These are phyloP conservation scores for Charaxes varanes DNA, from an alignment of 1,140 invertebrate genomes.

Conservation along the genomic window DNA sequence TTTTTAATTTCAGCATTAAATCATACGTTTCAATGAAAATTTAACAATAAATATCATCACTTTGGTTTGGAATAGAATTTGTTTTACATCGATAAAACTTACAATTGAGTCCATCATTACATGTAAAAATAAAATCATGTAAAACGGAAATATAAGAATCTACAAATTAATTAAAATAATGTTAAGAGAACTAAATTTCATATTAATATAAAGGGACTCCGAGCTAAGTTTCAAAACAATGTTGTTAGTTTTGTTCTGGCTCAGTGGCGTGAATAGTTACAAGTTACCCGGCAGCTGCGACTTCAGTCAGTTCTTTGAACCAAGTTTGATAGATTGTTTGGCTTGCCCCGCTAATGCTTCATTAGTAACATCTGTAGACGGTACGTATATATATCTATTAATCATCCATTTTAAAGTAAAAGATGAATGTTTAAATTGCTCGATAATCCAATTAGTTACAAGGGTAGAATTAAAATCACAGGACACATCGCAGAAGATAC, in stretches of 20 bases:
- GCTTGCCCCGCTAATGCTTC: conserved; percentile 43
- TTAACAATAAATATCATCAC: too few species aligned
- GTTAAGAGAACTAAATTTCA: not conserved
- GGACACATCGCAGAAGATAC: too few species aligned
- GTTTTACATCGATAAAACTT: too few species aligned
- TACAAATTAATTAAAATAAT: not conserved
- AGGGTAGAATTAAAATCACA: too few species aligned
- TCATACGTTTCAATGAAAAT: too few species aligned
- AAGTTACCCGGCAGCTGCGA: conserved; percentile 37
- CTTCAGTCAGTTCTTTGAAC: conserved; percentile 40
- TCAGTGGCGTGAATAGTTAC: conserved; percentile 19
- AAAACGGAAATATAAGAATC: not conserved
- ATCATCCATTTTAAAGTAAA: conserved; percentile 2
- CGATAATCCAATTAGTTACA: too few species aligned
- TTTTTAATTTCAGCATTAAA: too few species aligned
- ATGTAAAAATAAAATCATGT: too few species aligned
- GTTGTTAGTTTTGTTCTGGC: conserved; percentile 12
- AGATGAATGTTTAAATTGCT: not conserved
- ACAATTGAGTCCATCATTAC: too few species aligned
- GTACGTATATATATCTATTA: conserved; percentile 28
- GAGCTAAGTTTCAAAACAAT: conserved; percentile 7
- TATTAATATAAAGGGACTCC: too few species aligned
- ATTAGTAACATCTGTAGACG: conserved; percentile 40
- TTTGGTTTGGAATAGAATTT: too few species aligned
- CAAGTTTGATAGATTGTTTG: conserved; percentile 37